Evolutionary conservation across 1,140 invertebrate species (phyloP).

Genomic region (Portunus trituberculatus): DNA sequence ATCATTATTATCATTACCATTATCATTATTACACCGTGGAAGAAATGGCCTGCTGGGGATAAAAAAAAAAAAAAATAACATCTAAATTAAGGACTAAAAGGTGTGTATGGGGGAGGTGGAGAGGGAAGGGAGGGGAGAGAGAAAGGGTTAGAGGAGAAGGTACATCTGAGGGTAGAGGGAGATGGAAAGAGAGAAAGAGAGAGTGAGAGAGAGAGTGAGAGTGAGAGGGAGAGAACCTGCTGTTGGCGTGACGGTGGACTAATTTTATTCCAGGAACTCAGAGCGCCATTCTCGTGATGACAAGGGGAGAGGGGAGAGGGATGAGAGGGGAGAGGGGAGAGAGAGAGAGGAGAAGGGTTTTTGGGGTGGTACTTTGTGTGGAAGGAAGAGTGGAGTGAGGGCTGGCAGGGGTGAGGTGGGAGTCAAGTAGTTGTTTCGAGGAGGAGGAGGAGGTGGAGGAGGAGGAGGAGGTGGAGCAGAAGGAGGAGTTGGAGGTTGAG

Average conservation of each 20-base stretch:
- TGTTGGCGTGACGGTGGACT: neutral
- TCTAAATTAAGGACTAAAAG: too few species aligned
- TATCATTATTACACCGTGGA: too few species aligned
- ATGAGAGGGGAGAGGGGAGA: neutral
- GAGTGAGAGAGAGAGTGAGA: neutral
- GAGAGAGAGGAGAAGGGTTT: neutral
- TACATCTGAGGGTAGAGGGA: too few species aligned
- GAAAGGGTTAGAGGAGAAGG: neutral
- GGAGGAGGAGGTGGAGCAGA: neutral
- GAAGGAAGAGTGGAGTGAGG: neutral
- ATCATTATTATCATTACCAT: too few species aligned
- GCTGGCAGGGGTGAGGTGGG: neutral
- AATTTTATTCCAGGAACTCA: neutral
- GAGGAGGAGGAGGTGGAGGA: neutral
- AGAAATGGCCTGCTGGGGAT: too few species aligned
- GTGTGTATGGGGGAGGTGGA: too few species aligned
- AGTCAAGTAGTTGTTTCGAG: neutral
- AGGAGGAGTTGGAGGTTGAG: neutral
- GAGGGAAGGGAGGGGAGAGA: too few species aligned
- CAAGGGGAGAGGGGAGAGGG: neutral
- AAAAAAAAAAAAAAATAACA: too few species aligned
- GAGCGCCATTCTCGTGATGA: neutral
- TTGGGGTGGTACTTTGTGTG: neutral
- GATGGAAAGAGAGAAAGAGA: too few species aligned
- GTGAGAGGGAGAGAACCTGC: neutral